phyloP scores from a whole-genome alignment of 2,113 vertebrate species.

The Malaclemys terrapin region DNA sequence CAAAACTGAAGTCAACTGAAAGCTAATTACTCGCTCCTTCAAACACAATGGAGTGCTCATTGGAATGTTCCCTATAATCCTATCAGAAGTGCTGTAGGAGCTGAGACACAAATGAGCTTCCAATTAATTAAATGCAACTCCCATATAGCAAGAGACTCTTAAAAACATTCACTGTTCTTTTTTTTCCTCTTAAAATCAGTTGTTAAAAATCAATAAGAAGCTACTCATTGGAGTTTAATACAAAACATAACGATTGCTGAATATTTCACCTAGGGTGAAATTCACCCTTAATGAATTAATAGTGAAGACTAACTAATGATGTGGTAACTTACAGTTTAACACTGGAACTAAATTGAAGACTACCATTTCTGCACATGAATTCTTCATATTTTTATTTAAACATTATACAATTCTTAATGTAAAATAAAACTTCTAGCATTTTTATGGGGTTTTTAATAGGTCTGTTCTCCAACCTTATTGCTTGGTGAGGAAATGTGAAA shows the following conservation, averaged over 20 bases:
- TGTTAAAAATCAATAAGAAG: constrained; percentile 41
- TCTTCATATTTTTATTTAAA: not conserved
- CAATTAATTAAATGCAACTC: constrained; percentile 53
- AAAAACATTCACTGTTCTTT: constrained; percentile 32
- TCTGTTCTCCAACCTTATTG: not conserved
- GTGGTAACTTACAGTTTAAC: constrained; percentile 8
- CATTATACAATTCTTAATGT: constrained; percentile 1
- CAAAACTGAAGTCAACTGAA: constrained; percentile 22
- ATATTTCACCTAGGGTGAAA: not conserved
- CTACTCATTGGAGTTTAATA: constrained; percentile 45
- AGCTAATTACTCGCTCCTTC: constrained; percentile 62
- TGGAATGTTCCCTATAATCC: constrained; percentile 51
- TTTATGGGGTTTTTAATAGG: constrained; percentile 43
- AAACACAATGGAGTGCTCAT: constrained; percentile 20
- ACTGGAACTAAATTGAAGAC: not conserved
- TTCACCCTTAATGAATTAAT: constrained; percentile 7
- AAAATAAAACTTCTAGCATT: not conserved
- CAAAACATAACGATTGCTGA: not conserved
- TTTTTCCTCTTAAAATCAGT: constrained; percentile 6
- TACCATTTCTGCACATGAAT: not conserved
- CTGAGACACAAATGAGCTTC: constrained; percentile 42
- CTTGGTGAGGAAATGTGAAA: constrained; percentile 10
- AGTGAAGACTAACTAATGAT: constrained; percentile 2
- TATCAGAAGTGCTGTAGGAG: constrained; percentile 43
- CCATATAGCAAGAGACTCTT: constrained; percentile 10